Conservation (phyloP, 1,140 invertebrate species). For the Drosophila teissieri region DNA sequence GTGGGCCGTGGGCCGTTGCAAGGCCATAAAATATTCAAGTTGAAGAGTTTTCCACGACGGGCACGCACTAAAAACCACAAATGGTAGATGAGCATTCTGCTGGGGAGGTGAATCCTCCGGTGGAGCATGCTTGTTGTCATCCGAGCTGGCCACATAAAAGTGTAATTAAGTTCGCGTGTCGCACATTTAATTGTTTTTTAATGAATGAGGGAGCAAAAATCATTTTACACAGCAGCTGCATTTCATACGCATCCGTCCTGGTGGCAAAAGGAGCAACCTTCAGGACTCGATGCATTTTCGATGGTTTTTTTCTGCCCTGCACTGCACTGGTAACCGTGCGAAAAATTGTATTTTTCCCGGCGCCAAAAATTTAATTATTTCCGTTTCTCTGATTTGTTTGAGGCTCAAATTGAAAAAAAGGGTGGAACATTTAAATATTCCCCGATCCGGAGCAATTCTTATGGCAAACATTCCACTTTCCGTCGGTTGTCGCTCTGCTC, state of each 20-base stretch:
- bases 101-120: not conserved
- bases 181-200: slow-evolving; percentile 77
- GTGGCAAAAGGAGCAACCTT: slow-evolving; percentile 4
- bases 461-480: slow-evolving; percentile 33
- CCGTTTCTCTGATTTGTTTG: slow-evolving; percentile 49
- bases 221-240: slow-evolving; percentile 61
- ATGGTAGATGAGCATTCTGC: slow-evolving; percentile 10
- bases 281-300: slow-evolving; percentile 14
- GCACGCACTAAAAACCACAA: slow-evolving; percentile 33
- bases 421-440: slow-evolving; percentile 36
- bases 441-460: slow-evolving; percentile 25
- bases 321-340: slow-evolving; percentile 11
- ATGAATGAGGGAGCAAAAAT: slow-evolving; percentile 70
- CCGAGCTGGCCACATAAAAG: slow-evolving; percentile 60
- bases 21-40: slow-evolving; percentile 63
- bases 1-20: slow-evolving; percentile 30
- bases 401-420: slow-evolving; percentile 19
- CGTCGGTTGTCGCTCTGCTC: slow-evolving; percentile 30
- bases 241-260: slow-evolving; percentile 38
- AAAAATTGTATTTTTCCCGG: slow-evolving; percentile 39
- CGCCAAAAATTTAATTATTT: slow-evolving; percentile 49
- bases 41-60: slow-evolving; percentile 40
- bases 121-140: slow-evolving; percentile 31
- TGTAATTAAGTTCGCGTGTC: slow-evolving; percentile 79
- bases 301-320: not conserved